Evolutionary conservation across 2,113 vertebrate species (phyloP).

Genomic region (Colistium nudipinnis): DNA sequence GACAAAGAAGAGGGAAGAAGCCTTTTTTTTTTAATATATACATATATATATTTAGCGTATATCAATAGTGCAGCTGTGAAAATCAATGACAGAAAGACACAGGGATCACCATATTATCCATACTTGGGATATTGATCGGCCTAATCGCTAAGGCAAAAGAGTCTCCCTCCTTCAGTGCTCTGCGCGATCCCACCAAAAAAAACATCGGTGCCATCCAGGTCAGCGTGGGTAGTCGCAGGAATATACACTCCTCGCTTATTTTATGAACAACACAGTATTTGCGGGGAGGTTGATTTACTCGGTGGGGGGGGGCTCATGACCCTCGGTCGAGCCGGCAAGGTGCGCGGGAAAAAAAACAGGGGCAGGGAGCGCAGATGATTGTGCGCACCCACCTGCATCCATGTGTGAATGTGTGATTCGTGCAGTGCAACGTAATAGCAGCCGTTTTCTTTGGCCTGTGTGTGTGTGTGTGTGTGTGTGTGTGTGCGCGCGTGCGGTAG

Average conservation of each 20-base stretch:
- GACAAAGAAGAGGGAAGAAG: not conserved
- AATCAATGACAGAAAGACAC: not conserved
- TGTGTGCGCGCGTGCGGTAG: slow-evolving; percentile 5
- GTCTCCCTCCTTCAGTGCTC: not conserved
- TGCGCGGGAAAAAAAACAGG: slow-evolving; percentile 13
- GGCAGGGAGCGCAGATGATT: not conserved
- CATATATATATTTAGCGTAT: not conserved
- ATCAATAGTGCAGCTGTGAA: not conserved
- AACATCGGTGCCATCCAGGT: not conserved
- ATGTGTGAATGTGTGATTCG: slow-evolving; percentile 11
- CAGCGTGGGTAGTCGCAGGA: not conserved
- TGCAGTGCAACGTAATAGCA: slow-evolving; percentile 52
- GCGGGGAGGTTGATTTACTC: slow-evolving; percentile 28
- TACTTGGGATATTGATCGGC: not conserved
- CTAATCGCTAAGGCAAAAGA: not conserved
- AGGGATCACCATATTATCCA: not conserved
- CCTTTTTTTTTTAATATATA: too few relatives aligned
- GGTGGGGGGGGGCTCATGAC: slow-evolving; percentile 13
- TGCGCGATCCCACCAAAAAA: not conserved
- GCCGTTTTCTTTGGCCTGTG: too few relatives aligned
- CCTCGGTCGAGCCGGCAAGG: slow-evolving; percentile 13
- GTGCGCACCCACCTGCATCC: slow-evolving; percentile 12
- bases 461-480: slow-evolving; percentile 25
- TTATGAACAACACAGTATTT: not conserved
- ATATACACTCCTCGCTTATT: slow-evolving; percentile 4